phyloP scores from a whole-genome alignment of 37 sponge, comb jelly and placozoan species.

The Geodia barretti region DNA sequence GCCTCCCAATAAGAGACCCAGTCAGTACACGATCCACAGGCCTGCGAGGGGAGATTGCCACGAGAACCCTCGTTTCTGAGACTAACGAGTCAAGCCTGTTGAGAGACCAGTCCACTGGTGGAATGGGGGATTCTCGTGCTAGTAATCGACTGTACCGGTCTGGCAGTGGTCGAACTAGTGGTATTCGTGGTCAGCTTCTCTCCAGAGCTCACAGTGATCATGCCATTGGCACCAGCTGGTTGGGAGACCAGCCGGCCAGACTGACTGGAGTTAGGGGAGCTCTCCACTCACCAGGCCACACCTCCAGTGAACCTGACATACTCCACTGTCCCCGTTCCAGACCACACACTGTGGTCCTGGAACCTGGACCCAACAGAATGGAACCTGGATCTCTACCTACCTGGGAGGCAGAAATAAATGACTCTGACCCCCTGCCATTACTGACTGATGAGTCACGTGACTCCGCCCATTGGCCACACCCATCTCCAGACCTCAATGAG shows the following conservation, averaged over 20 bases:
- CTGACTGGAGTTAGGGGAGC: too few species aligned
- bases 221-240: too few species aligned
- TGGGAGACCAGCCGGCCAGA: too few species aligned
- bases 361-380: background rate
- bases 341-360: background rate
- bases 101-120: background rate
- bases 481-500: conserved; percentile 13
- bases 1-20: background rate
- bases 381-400: background rate
- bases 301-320: conserved; percentile 1
- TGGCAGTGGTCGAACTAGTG: conserved; percentile 52
- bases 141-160: too few species aligned
- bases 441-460: too few species aligned
- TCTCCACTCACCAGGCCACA: background rate
- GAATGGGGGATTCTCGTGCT: too few species aligned
- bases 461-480: too few species aligned
- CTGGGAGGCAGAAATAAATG: too few species aligned
- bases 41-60: background rate
- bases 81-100: too few species aligned
- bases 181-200: conserved; percentile 39
- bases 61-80: too few species aligned
- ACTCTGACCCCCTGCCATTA: too few species aligned
- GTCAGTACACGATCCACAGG: background rate
- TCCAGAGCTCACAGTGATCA: too few species aligned
- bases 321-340: background rate